Evolutionary conservation across 2,113 vertebrate species (phyloP), one percentile per base, ranked within the genome.

Genomic region (Tiliqua scincoides): DNA sequence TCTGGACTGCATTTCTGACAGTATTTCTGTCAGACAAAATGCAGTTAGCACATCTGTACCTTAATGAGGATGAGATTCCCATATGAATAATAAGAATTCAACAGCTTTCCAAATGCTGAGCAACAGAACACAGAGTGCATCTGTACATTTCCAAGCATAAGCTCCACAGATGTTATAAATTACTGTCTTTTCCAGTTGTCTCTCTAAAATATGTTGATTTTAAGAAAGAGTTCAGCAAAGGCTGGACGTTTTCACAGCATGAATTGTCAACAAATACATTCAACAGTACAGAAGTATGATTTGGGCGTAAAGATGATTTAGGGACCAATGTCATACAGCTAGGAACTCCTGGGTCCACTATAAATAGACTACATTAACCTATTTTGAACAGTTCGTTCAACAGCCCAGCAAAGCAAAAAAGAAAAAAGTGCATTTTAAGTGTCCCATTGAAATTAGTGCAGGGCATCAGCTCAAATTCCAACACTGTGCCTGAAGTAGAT

Each of bases 231-330:
- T 2, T 43, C 85, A 90, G 83, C 48, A 89, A 93, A 86, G 83
- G 91, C 91, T 87, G 84, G 86, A 95, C 88, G 95, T 91, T 81
- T 90, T 94, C 93, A 94, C 89, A 92, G 94, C 90, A 89, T 89
- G 88, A 93, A 92, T 3, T 90, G 90, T 95, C 94, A 95, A 92
- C 94, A 94, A 74, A 93, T 89, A 88, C 85, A 88, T 76, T 78
- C 77, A 89, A 25, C 70, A 87, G 79, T 83, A 81, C 85, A 87
- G 85, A 85, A 76, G 78, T 77, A 72, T 57, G 2, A 57, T 12
- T 57, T 57, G 54, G 54, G 54, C 88, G 35, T 7, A 70, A 77
- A 73, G 72, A 72, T 59, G 65, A 87, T 92, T 89, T 84, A 85
- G 82, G 82, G 89, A 71, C 48, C 59, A 82, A 75, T 88, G 79